These are phyloP conservation scores for Trachymyrmex cornetzi DNA, from an alignment of 1,140 invertebrate genomes.

Conservation along the genomic window DNA sequence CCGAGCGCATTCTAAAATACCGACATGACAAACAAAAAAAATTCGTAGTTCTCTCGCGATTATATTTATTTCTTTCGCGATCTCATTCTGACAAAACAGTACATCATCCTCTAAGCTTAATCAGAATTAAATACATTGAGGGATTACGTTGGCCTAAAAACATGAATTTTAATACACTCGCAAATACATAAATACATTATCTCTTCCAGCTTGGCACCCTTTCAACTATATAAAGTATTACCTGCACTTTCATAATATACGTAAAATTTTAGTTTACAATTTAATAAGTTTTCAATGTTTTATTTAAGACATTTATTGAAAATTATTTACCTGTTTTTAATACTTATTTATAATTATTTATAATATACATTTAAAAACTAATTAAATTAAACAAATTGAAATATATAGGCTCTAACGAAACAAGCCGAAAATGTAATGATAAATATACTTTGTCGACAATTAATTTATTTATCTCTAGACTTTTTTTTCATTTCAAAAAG, in stretches of 20 bases:
- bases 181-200: neutral
- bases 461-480: no score
- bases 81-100: neutral
- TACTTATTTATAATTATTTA: neutral
- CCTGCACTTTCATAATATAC: neutral
- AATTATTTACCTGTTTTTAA: neutral
- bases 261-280: neutral
- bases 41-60: neutral
- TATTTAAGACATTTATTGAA: neutral
- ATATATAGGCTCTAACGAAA: no score
- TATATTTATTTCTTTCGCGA: constrained; percentile 1
- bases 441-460: no score
- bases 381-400: neutral
- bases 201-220: neutral
- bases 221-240: neutral
- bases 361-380: neutral
- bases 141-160: neutral
- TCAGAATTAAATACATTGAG: constrained; percentile 11
- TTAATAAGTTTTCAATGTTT: neutral
- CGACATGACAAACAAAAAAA: neutral
- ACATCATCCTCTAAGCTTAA: constrained; percentile 33
- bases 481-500: no score
- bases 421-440: no score
- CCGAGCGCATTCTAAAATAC: neutral
- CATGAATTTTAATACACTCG: neutral